Percentiles rank a stretch among this genome's conserved stretches.
These are phyloP conservation scores for Alaudala cheleensis DNA, from an alignment of 2,113 vertebrate genomes.

Conservation along the genomic window DNA sequence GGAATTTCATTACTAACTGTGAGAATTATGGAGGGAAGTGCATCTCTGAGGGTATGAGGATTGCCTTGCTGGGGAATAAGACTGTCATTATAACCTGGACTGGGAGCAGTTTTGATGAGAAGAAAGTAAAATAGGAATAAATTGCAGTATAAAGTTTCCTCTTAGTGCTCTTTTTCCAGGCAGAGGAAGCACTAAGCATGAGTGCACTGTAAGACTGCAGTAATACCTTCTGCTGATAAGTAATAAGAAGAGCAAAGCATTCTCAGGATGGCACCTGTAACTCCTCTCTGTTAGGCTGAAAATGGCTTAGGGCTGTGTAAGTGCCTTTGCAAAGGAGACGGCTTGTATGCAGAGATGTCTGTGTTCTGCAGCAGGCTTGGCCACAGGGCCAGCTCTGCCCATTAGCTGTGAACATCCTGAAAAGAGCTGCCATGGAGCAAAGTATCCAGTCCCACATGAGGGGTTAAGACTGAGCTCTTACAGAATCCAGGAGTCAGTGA, in stretches of 20 bases:
- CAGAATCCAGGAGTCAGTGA: neutral
- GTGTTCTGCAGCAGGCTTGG: neutral
- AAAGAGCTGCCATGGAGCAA: rapidly evolving
- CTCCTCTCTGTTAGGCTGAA: neutral
- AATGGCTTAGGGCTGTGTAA: neutral
- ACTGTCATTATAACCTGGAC: neutral
- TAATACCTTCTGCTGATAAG: neutral
- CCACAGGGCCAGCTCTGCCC: neutral
- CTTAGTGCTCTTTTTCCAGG: neutral
- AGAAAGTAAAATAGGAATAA: slow-evolving; percentile 3
- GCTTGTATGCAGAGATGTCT: neutral
- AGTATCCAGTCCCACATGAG: neutral
- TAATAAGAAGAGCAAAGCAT: neutral
- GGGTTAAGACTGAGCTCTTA: neutral
- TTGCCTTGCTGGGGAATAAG: neutral
- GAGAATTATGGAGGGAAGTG: neutral
- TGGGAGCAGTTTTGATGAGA: neutral
- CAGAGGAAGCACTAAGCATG: neutral
- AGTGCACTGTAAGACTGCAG: neutral
- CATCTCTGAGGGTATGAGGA: neutral
- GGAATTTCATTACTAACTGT: neutral
- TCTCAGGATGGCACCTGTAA: neutral
- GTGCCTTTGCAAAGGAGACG: neutral
- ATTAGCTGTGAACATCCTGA: neutral
- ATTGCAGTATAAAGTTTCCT: neutral